A percentile compares a stretch with the other conserved stretches of the same genome.
phyloP scores from a whole-genome alignment of 2,888 invertebrate species.

The Eilema sororculum region DNA sequence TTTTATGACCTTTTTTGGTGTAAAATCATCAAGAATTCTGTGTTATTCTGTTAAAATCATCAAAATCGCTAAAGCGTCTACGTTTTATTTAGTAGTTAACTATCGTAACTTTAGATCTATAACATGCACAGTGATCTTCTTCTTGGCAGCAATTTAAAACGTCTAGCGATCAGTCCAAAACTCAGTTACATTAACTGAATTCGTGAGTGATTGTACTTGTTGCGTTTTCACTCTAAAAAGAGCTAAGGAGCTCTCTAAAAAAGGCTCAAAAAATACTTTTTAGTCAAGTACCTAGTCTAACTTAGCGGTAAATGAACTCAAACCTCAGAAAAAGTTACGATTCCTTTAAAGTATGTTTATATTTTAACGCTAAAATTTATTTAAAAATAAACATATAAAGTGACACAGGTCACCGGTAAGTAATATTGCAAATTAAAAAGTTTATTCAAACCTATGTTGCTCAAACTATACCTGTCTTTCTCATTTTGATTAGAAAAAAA shows the following conservation, averaged over 20 bases:
- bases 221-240: not conserved
- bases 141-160: no score
- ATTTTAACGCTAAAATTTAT: no score
- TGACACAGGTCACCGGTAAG: not conserved
- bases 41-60: no score
- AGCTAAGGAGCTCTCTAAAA: not conserved
- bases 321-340: not conserved
- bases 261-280: not conserved
- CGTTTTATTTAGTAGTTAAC: no score
- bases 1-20: no score
- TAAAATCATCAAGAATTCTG: no score
- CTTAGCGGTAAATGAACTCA: not conserved
- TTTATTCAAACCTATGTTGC: conserved; percentile 1
- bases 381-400: not conserved
- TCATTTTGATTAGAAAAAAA: conserved; percentile 41
- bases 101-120: no score
- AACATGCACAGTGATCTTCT: no score
- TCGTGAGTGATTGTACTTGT: no score
- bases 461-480: conserved; percentile 20
- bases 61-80: no score
- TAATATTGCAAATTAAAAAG: not conserved
- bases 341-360: not conserved
- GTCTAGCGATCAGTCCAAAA: no score
- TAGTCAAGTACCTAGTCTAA: not conserved
- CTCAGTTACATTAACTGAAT: no score